Conservation (phyloP, 2,888 invertebrate genomes). For the Philereme vetulata region DNA sequence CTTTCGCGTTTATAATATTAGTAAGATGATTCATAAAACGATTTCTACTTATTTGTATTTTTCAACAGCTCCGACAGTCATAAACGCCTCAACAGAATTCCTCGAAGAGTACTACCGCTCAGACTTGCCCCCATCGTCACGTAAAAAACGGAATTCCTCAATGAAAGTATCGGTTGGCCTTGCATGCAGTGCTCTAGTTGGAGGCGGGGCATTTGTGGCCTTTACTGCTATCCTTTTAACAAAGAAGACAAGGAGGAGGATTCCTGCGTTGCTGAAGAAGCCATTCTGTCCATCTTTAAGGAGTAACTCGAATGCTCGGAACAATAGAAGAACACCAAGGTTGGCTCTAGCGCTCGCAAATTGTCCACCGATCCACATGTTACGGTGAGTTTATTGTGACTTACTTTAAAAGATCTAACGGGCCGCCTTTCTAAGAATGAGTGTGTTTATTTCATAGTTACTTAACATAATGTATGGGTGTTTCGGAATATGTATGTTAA, state of each 20-base stretch:
- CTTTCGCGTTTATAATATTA: no score
- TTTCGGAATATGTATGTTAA: no score
- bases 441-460: no score
- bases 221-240: conserved; percentile 87
- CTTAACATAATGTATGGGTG: no score
- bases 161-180: conserved; percentile 76
- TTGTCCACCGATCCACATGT: conserved; percentile 77
- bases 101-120: conserved; percentile 85
- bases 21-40: no score
- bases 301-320: conserved; percentile 64
- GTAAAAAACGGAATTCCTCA: conserved; percentile 76
- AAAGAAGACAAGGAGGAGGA: conserved; percentile 66
- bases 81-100: conserved; percentile 85
- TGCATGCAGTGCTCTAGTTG: conserved; percentile 71
- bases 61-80: conserved; percentile 76
- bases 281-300: conserved; percentile 73
- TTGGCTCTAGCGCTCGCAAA: conserved; percentile 73
- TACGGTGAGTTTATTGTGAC: conserved; percentile 54
- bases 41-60: no score
- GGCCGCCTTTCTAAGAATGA: no score
- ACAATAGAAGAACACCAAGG: conserved; percentile 75
- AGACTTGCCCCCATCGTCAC: conserved; percentile 67
- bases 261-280: conserved; percentile 75
- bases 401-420: not conserved
- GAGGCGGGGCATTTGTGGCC: conserved; percentile 84